Evolutionary conservation across 2,888 invertebrate species (phyloP).

Genomic region (Trachelus stipa): DNA sequence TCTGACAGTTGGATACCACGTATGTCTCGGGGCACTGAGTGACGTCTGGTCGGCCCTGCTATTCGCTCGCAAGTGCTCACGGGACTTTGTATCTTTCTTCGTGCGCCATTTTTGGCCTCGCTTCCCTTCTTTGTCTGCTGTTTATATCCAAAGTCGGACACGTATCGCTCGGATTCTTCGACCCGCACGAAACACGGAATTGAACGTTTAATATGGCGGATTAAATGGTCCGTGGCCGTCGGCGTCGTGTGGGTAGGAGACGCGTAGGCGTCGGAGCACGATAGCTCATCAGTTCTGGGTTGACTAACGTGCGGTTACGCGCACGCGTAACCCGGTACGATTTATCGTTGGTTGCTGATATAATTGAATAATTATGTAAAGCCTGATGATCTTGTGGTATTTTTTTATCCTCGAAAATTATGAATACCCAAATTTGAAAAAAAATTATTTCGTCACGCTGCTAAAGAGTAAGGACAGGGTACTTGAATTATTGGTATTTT

Average conservation of each 20-base stretch:
- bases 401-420: neutral
- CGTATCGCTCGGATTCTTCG: neutral
- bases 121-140: neutral
- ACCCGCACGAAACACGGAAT: neutral
- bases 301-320: conserved; percentile 20
- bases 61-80: neutral
- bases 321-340: neutral
- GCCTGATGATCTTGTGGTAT: neutral
- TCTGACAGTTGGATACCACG: neutral
- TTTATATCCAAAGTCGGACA: neutral
- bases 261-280: conserved; percentile 24
- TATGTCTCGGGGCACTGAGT: neutral
- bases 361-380: neutral
- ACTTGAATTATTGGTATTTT: neutral
- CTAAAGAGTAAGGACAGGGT: neutral
- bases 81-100: neutral
- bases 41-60: neutral
- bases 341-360: neutral
- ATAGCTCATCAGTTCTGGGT: conserved; percentile 35
- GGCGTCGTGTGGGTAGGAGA: neutral
- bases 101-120: neutral
- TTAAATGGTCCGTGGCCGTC: neutral
- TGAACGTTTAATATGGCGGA: neutral
- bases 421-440: too few relatives aligned
- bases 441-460: neutral